Evolutionary conservation across 2,113 vertebrate species (phyloP).

Genomic region (Alaudala cheleensis): DNA sequence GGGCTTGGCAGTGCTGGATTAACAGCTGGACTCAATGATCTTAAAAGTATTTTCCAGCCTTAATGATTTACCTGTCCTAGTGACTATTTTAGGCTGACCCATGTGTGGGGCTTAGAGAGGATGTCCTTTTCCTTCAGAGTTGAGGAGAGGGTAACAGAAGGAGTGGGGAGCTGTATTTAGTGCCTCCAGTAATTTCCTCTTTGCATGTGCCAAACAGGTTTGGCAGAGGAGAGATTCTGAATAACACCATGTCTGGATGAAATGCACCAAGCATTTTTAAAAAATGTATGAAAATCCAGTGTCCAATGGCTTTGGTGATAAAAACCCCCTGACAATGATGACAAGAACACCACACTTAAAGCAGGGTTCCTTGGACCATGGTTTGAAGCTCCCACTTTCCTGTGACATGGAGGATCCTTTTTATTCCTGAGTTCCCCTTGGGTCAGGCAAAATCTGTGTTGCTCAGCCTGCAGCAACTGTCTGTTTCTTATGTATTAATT

Average conservation of each 20-base stretch:
- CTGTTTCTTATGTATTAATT: background rate
- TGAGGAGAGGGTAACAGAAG: background rate
- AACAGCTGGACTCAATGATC: background rate
- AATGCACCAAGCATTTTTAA: accelerated
- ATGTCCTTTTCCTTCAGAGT: background rate
- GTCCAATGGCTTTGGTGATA: background rate
- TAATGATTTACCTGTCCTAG: background rate
- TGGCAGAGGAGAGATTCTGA: background rate
- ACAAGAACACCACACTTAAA: background rate
- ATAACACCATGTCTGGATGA: background rate
- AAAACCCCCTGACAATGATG: background rate
- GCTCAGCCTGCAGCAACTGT: background rate
- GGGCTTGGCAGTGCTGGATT: background rate
- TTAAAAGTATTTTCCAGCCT: background rate
- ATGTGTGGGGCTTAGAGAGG: background rate
- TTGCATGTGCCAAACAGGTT: background rate
- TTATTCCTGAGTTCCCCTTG: background rate
- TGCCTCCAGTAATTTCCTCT: background rate
- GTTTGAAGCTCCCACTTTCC: background rate
- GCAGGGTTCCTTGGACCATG: background rate
- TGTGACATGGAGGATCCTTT: background rate
- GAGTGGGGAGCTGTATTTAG: background rate
- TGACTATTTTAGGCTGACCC: background rate
- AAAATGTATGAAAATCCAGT: background rate
- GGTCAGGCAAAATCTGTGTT: background rate